Conservation (phyloP, 2,797 vertebrate species). For the Crypturellus tataupa region DNA sequence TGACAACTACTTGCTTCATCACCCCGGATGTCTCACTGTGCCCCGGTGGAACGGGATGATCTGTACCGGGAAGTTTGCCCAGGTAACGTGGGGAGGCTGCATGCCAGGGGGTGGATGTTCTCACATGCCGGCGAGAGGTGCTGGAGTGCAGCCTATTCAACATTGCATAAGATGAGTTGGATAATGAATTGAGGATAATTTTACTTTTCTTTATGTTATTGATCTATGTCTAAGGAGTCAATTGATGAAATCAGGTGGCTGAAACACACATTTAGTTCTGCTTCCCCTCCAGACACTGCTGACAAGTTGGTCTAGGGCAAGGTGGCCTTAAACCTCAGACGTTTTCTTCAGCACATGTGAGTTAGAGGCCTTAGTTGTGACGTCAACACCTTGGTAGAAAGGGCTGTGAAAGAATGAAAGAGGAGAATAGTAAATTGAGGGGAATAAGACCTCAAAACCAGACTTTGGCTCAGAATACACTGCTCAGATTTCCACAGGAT, state of each 20-base stretch:
- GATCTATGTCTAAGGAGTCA: not conserved
- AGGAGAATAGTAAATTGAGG: not conserved
- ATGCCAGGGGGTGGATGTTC: not conserved
- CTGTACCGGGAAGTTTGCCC: slow-evolving; percentile 53
- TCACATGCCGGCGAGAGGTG: rapidly evolving
- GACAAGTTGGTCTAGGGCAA: not conserved
- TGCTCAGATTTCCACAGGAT: not conserved
- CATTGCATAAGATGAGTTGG: not conserved
- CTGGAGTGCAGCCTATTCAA: not conserved
- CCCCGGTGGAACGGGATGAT: slow-evolving; percentile 62
- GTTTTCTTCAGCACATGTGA: not conserved
- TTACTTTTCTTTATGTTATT: not conserved
- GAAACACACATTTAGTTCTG: not conserved
- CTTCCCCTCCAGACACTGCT: not conserved
- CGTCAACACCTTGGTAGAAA: not conserved
- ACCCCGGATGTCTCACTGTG: slow-evolving; percentile 46
- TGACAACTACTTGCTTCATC: slow-evolving; percentile 62
- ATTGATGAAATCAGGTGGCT: not conserved
- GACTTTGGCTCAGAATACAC: not conserved
- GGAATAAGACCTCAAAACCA: not conserved
- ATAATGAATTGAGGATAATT: not conserved
- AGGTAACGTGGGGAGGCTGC: not conserved
- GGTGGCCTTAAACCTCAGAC: not conserved
- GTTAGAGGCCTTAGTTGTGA: not conserved
- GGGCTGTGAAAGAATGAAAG: not conserved